These are phyloP conservation scores for Erethizon dorsatum DNA, from an alignment of 2,797 vertebrate genomes.

Conservation along the genomic window DNA sequence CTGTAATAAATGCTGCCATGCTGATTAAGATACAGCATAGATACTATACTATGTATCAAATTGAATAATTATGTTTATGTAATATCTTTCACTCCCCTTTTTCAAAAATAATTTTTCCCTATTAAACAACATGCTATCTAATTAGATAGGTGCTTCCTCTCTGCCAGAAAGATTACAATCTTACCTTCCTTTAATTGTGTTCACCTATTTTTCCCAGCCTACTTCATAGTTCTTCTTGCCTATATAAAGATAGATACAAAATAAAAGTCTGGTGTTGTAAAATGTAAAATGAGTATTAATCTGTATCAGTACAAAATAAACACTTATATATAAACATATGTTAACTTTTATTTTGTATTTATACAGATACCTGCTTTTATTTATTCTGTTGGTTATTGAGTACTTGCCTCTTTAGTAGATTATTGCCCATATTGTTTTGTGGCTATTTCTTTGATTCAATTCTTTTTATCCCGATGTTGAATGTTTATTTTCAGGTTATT, in stretches of 20 bases:
- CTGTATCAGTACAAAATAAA: not conserved
- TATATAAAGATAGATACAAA: not conserved
- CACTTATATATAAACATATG: not conserved
- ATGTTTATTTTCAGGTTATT: constrained; percentile 19
- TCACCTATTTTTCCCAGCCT: not conserved
- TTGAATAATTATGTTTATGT: constrained; percentile 78
- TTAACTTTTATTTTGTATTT: not conserved
- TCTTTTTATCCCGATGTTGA: not conserved
- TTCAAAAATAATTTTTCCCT: constrained; percentile 71
- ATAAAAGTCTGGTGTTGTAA: not conserved
- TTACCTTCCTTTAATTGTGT: not conserved
- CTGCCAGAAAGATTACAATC: not conserved
- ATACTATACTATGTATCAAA: constrained; percentile 74
- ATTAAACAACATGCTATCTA: constrained; percentile 34
- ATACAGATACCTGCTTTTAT: not conserved
- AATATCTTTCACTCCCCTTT: constrained; percentile 48
- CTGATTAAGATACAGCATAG: constrained; percentile 70
- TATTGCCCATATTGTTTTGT: not conserved
- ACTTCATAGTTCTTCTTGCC: not conserved
- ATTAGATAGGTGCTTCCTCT: constrained; percentile 23
- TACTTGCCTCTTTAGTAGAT: not conserved
- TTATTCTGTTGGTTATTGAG: not conserved
- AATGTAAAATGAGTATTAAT: not conserved
- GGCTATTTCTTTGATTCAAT: not conserved
- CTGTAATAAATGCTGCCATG: constrained; percentile 68